Percentiles rank a stretch among this genome's conserved stretches.
These are phyloP conservation scores for Ivindomyrus marchei DNA, from an alignment of 2,113 vertebrate genomes.

Conservation along the genomic window DNA sequence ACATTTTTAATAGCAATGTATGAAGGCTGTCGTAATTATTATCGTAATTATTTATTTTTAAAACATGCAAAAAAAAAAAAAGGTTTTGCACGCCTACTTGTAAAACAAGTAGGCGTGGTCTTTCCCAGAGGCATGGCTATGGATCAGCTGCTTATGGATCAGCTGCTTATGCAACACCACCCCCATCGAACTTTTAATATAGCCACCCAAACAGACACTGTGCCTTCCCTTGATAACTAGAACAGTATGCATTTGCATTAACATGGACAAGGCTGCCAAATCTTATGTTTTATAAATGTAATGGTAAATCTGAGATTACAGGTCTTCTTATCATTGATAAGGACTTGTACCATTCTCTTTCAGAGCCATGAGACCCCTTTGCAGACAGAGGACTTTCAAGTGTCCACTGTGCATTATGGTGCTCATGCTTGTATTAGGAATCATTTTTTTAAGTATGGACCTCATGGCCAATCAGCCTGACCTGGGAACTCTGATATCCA, in stretches of 20 bases:
- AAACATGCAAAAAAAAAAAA: background rate
- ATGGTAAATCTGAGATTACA: background rate
- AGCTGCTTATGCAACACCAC: background rate
- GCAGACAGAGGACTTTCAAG: background rate
- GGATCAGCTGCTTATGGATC: background rate
- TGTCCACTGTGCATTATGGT: background rate
- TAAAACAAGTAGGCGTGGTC: background rate
- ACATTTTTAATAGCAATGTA: background rate
- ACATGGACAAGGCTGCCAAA: background rate
- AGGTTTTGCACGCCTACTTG: background rate
- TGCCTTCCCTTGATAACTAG: background rate
- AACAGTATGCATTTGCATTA: background rate
- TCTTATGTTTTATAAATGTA: background rate
- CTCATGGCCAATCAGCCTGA: background rate
- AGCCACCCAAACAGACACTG: background rate
- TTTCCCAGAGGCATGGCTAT: background rate
- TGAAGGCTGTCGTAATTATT: background rate
- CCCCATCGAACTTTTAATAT: background rate
- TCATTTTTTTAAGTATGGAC: constrained; percentile 9
- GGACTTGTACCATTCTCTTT: background rate
- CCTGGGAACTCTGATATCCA: background rate
- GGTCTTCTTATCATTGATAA: background rate
- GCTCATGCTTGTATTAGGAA: background rate
- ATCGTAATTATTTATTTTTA: background rate
- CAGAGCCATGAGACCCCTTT: constrained; percentile 24